Base-by-base conservation (phyloP, 2,888 invertebrate genomes). In the Diplolepis rosae region DNA sequence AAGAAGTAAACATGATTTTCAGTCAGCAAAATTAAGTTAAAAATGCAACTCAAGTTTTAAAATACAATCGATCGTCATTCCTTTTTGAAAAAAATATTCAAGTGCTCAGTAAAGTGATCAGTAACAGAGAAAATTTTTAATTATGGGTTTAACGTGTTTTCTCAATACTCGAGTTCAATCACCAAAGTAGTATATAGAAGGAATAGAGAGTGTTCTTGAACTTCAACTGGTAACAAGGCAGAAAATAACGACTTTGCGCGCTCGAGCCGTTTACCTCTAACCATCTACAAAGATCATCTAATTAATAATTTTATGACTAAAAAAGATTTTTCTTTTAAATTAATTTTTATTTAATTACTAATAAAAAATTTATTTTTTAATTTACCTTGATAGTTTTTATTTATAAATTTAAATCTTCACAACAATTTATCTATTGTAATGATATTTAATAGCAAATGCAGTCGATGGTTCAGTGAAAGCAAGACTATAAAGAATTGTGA, bases 161-260 rank as follows among this genome's bases (percentile, higher is more conserved):
- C 2, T 18, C 18, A 15, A 54, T 54, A 32, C 15, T 13, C 0
- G 30, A 32, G 13, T 73, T 52, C 42, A 71, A 70, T 52, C 56
- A 65, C 42, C 30, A 68, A 27, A 32, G 66, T 45, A 68, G 45
- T 7, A 70, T 35, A 68, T 35, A 32, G 66, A 51, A 68, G 45
- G 18, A 70, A 71, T 69, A 71, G 74, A 71, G 74, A 67, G 74
- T 66, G 81, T 78, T 79, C 83, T 81, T 83, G 82, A 83, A 83
- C 82, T 82, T 83, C 75, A 80, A 73, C 65, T 71, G 69, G 27
- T 28, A 30, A 50, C 66, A 32, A 30, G 18, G 18, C 24, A 56
- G 56, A 32, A 56, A 39, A 56, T 35, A 32, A 56, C 35, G n/a
- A n/a, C 22, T 35, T 32, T 56, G 6, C 35, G 24, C 18, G 24